These are phyloP conservation scores for Macrotrachela quadricornifera DNA, from an alignment of 1,140 invertebrate species.

Conservation along the genomic window DNA sequence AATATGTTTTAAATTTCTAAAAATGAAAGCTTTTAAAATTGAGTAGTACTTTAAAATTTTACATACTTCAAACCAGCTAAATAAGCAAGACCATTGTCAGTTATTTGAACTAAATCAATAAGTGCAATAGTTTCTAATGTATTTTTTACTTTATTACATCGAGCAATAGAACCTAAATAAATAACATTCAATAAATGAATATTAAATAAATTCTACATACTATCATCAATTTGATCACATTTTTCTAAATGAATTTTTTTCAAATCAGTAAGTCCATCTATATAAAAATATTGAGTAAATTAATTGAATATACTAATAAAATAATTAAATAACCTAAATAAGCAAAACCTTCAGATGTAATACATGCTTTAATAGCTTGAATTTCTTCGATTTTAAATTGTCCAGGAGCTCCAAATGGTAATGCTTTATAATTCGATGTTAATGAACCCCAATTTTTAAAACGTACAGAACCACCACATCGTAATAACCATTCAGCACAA, in stretches of 20 bases:
- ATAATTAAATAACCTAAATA: slow-evolving; percentile 41
- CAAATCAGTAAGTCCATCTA: slow-evolving; percentile 40
- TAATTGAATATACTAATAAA: not conserved
- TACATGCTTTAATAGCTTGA: slow-evolving; percentile 49
- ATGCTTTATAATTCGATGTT: slow-evolving; percentile 45
- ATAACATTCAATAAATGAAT: slow-evolving; percentile 43
- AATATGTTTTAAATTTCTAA: slow-evolving; percentile 37
- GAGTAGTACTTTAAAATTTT: slow-evolving; percentile 1
- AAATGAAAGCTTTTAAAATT: slow-evolving; percentile 11
- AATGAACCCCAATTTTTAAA: slow-evolving; percentile 38
- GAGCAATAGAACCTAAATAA: slow-evolving; percentile 18
- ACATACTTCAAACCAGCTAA: slow-evolving; percentile 36
- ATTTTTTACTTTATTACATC: no score
- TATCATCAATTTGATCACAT: slow-evolving; percentile 45
- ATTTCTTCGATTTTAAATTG: slow-evolving; percentile 42
- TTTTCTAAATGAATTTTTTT: slow-evolving; percentile 42
- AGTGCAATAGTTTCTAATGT: no score
- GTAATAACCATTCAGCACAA: slow-evolving; percentile 70
- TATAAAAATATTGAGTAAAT: no score
- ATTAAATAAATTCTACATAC: slow-evolving; percentile 36
- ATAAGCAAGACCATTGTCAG: slow-evolving; percentile 37
- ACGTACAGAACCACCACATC: slow-evolving; percentile 52
- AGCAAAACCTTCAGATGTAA: slow-evolving; percentile 52
- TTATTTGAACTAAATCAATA: slow-evolving; percentile 22
- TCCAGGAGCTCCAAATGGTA: slow-evolving; percentile 33